Evolutionary conservation across 2,888 invertebrate species (phyloP).

Genomic region (Phyto melanocephala): DNA sequence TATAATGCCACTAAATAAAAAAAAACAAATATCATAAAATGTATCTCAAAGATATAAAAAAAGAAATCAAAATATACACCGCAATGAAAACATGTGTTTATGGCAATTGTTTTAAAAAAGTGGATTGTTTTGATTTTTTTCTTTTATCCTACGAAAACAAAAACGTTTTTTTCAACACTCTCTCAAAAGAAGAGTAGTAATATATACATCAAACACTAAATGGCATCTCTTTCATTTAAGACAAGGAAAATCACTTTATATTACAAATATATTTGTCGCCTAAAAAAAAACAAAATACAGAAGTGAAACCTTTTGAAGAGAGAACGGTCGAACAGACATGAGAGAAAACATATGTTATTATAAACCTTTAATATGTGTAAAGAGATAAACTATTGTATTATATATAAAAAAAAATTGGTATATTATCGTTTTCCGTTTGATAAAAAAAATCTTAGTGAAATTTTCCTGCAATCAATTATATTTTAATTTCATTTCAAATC

Average conservation of each 20-base stretch:
- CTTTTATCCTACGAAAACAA: conserved; percentile 51
- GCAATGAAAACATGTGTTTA: conserved; percentile 60
- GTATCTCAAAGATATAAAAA: conserved; percentile 30
- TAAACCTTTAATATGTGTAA: conserved; percentile 2
- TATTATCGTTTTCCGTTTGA: conserved; percentile 64
- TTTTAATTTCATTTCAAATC: not conserved
- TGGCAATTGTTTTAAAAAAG: conserved; percentile 18
- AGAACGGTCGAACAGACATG: not conserved
- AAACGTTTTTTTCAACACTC: conserved; percentile 44
- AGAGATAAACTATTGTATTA: conserved; percentile 24
- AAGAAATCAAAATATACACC: conserved; percentile 11
- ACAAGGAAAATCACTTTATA: too few relatives aligned
- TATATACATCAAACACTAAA: not conserved
- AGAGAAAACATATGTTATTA: not conserved
- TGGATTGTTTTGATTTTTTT: conserved; percentile 60
- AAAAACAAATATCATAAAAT: not conserved
- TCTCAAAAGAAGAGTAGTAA: conserved; percentile 39
- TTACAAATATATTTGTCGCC: too few relatives aligned
- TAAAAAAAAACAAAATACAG: conserved; percentile 35
- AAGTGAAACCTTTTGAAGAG: conserved; percentile 11
- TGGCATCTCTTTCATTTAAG: conserved; percentile 40
- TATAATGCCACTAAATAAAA: not conserved
- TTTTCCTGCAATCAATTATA: conserved; percentile 62
- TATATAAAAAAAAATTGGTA: conserved; percentile 55
- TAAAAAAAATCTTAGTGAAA: conserved; percentile 68